Evolutionary conservation across 2,797 vertebrate genomes (phyloP).

Genomic region (Liasis olivaceus): DNA sequence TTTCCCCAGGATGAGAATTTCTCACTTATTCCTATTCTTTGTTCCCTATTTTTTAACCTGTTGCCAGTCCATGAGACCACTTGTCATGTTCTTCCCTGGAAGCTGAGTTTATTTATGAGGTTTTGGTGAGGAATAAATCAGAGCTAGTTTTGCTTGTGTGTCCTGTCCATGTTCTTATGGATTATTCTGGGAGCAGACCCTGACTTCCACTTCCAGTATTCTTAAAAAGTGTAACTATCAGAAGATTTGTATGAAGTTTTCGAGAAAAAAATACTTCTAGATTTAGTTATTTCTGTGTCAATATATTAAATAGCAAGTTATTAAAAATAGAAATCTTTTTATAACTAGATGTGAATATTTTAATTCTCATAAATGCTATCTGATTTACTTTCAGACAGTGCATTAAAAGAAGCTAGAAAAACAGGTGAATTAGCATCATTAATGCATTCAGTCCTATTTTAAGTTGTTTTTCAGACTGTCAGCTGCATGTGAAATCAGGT

Average conservation of each 20-base stretch:
- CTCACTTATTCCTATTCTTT: background rate
- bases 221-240: background rate
- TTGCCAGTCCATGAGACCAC: background rate
- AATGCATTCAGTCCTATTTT: constrained; percentile 47
- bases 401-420: constrained; percentile 49
- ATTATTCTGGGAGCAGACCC: background rate
- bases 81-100: background rate
- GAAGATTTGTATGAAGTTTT: constrained; percentile 43
- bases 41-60: background rate
- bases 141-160: background rate
- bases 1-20: background rate
- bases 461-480: constrained; percentile 26
- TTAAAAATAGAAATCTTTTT: constrained; percentile 37
- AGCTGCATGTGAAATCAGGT: constrained; percentile 27
- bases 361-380: constrained; percentile 38
- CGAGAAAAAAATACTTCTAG: constrained; percentile 29
- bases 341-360: constrained; percentile 42
- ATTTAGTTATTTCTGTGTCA: constrained; percentile 36
- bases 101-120: background rate
- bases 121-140: background rate
- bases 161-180: background rate
- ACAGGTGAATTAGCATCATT: constrained; percentile 49
- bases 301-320: constrained; percentile 49
- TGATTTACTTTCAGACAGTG: constrained; percentile 30
- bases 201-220: background rate